Evolutionary conservation across 2,888 invertebrate species (phyloP).

Genomic region (Drosophila macrospina): DNA sequence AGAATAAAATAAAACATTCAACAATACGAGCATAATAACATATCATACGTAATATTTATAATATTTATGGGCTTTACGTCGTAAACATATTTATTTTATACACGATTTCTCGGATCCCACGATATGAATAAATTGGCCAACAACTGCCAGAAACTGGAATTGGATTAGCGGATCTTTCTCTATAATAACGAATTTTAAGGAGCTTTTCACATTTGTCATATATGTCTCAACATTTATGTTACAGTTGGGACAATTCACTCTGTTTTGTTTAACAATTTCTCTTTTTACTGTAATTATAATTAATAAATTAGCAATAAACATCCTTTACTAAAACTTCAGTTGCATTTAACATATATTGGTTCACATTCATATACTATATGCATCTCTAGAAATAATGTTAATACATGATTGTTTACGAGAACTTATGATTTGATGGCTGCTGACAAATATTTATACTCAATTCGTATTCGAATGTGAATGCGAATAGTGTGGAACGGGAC

Average conservation of each 20-base stretch:
- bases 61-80: slow-evolving; percentile 71
- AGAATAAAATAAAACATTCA: slow-evolving; percentile 65
- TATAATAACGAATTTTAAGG: neutral
- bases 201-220: neutral
- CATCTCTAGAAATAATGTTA: slow-evolving; percentile 18
- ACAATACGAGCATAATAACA: slow-evolving; percentile 55
- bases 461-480: slow-evolving; percentile 11
- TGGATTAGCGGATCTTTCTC: slow-evolving; percentile 1
- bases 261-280: neutral
- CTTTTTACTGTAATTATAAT: too few species aligned
- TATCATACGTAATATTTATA: slow-evolving; percentile 62
- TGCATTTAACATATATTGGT: neutral
- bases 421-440: slow-evolving; percentile 50
- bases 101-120: slow-evolving; percentile 44
- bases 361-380: neutral
- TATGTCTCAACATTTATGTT: neutral
- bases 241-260: neutral
- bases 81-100: slow-evolving; percentile 67
- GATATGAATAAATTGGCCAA: slow-evolving; percentile 68
- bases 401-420: slow-evolving; percentile 14
- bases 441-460: slow-evolving; percentile 75
- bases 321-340: too few species aligned
- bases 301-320: too few species aligned
- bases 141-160: slow-evolving; percentile 4
- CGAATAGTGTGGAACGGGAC: slow-evolving; percentile 2